Conservation (phyloP, 2,113 vertebrate species). For the Cyrtonyx montezumae region DNA sequence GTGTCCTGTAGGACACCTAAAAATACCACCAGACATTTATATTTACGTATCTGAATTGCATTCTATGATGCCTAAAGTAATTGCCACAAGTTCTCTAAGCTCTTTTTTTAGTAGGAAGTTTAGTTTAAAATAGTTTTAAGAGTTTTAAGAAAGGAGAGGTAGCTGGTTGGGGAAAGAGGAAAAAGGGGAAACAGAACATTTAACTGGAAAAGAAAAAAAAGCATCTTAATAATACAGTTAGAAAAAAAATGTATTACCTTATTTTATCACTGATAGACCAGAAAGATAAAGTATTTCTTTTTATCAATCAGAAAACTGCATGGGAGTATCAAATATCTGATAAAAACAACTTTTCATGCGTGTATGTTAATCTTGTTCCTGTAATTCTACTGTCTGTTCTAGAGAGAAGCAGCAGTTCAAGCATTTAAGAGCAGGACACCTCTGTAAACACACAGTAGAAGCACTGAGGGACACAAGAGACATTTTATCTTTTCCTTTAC, state of each 20-base stretch:
- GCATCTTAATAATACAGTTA: neutral
- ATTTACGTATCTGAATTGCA: neutral
- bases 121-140: neutral
- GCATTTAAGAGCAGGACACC: neutral
- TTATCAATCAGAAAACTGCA: neutral
- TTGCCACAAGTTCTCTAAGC: neutral
- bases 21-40: neutral
- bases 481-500: neutral
- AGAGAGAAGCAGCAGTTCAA: neutral
- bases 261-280: neutral
- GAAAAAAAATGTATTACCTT: neutral
- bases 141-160: neutral
- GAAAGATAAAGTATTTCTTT: neutral
- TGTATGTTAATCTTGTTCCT: neutral
- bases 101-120: neutral
- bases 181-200: neutral
- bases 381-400: neutral
- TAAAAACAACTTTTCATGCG: neutral
- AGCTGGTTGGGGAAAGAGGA: neutral
- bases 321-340: neutral
- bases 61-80: neutral
- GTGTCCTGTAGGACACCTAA: neutral
- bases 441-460: neutral
- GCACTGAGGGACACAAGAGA: neutral
- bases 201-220: neutral